A percentile compares a stretch with the other conserved stretches of the same genome.
These are phyloP conservation scores for Rhinoderma darwinii DNA, from an alignment of 2,113 vertebrate species.

Conservation along the genomic window DNA sequence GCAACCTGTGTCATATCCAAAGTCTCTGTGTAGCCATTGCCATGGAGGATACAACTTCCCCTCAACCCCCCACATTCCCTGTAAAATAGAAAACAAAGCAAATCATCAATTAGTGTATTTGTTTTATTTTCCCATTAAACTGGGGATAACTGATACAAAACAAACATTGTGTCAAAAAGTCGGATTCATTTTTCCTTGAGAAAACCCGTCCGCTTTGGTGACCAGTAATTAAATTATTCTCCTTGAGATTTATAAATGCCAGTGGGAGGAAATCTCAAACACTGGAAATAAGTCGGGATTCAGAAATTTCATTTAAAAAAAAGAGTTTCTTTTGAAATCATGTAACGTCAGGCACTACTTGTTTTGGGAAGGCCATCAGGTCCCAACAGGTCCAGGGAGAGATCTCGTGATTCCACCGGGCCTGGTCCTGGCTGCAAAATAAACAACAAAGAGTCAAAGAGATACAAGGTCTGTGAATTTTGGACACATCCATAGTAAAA, in stretches of 20 bases:
- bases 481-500: too few relatives aligned
- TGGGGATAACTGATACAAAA: constrained; percentile 7
- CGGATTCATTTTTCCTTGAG: background rate
- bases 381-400: constrained; percentile 74
- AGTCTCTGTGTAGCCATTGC: too few relatives aligned
- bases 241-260: background rate
- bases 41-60: too few relatives aligned
- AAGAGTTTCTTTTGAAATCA: background rate
- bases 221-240: background rate
- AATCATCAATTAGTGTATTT: background rate
- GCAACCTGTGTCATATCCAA: too few relatives aligned
- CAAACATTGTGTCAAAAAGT: background rate
- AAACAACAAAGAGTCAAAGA: background rate
- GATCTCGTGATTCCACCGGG: constrained; percentile 71
- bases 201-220: background rate
- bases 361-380: constrained; percentile 70
- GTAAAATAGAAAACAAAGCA: background rate
- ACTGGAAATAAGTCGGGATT: background rate
- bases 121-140: constrained; percentile 16
- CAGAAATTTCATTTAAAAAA: background rate
- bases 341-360: constrained; percentile 58
- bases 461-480: too few relatives aligned
- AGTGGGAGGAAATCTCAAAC: too few relatives aligned
- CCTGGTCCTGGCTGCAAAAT: constrained; percentile 77
- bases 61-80: background rate